Evolutionary conservation across 2,797 vertebrate genomes (phyloP).

Genomic region (Coluber constrictor): DNA sequence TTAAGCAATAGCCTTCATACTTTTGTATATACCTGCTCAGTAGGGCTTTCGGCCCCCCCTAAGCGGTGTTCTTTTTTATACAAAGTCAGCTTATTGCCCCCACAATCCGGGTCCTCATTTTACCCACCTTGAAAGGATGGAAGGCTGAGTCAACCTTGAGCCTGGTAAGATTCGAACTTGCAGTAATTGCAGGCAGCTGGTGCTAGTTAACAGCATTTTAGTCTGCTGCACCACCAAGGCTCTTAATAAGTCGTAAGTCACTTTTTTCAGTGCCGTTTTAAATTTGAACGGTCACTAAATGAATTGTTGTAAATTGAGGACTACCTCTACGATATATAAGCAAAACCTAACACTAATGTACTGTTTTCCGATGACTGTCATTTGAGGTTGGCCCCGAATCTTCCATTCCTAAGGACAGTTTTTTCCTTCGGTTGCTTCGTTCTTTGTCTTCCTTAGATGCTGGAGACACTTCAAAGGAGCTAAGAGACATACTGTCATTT

Average conservation of each 20-base stretch:
- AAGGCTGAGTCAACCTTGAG: too few relatives aligned
- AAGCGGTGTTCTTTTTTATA: too few relatives aligned
- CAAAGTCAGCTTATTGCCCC: too few relatives aligned
- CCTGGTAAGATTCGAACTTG: too few relatives aligned
- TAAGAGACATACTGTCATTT: conserved; percentile 65
- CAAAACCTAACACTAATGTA: conserved; percentile 48
- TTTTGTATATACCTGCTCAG: too few relatives aligned
- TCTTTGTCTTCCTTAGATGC: conserved; percentile 62
- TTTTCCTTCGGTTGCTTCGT: conserved; percentile 56
- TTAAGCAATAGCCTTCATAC: too few relatives aligned
- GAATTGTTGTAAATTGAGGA: not conserved
- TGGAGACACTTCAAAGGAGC: conserved; percentile 60
- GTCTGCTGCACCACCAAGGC: too few relatives aligned
- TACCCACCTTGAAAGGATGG: too few relatives aligned
- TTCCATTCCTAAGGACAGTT: conserved; percentile 54
- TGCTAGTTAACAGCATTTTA: too few relatives aligned
- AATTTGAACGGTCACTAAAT: not conserved
- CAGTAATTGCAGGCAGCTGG: too few relatives aligned
- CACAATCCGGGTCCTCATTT: too few relatives aligned
- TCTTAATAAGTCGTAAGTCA: not conserved
- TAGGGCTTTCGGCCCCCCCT: too few relatives aligned
- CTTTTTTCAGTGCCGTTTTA: not conserved
- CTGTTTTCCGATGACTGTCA: conserved; percentile 58
- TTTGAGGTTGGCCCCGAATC: conserved; percentile 37
- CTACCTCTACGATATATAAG: not conserved